A percentile compares a stretch with the other conserved stretches of the same genome.
These are phyloP conservation scores for Parus major DNA, from an alignment of 2,113 vertebrate genomes.

Conservation along the genomic window DNA sequence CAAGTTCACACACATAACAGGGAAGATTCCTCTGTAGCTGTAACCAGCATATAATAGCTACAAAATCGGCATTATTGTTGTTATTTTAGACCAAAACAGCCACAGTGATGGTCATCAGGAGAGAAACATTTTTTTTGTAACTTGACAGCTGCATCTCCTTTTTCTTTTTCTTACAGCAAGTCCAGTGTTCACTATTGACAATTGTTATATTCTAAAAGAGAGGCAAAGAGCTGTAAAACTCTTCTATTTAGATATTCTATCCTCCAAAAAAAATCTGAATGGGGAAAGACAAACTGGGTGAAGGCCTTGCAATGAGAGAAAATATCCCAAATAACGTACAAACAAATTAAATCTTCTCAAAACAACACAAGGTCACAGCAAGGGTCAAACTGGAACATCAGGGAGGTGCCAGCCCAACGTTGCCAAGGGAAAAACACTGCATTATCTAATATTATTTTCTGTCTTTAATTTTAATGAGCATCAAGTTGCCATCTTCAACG, in stretches of 20 bases:
- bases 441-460: slow-evolving; percentile 5
- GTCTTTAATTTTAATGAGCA: slow-evolving; percentile 37
- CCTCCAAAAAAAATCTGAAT: not conserved
- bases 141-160: not conserved
- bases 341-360: not conserved
- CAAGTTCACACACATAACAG: fast-evolving
- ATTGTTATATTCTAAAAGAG: not conserved
- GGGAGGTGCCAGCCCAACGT: not conserved
- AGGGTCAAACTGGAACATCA: not conserved
- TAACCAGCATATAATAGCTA: not conserved
- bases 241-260: not conserved
- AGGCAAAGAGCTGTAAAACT: not conserved
- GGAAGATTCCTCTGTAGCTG: not conserved
- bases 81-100: not conserved
- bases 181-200: not conserved
- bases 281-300: not conserved
- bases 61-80: not conserved
- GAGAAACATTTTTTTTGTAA: not conserved
- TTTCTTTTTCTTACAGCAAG: not conserved
- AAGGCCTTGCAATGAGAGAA: fast-evolving
- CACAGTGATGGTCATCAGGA: not conserved
- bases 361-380: not conserved
- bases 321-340: not conserved
- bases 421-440: not conserved
- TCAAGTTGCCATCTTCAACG: not conserved